These are phyloP conservation scores for Steinernema carpocapsae DNA, from an alignment of 2,888 invertebrate genomes.

Conservation along the genomic window DNA sequence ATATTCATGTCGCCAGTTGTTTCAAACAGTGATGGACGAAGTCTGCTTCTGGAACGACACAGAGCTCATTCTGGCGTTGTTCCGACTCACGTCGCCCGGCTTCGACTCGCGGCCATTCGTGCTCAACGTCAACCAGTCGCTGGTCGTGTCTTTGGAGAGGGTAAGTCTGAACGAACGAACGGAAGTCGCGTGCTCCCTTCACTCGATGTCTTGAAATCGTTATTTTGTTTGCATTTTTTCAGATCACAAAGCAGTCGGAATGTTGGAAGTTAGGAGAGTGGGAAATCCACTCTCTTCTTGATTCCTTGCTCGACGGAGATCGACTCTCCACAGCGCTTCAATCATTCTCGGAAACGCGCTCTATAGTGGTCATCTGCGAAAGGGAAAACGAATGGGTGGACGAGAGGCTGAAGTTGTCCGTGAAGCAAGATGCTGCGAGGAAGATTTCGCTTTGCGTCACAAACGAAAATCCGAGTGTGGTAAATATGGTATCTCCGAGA, in stretches of 20 bases:
- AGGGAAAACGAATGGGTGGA: conserved; percentile 30
- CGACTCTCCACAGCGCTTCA: not conserved
- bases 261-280: conserved; percentile 13
- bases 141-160: conserved; percentile 11
- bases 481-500: not conserved
- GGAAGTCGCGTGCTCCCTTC: no score
- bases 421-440: not conserved
- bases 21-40: not conserved
- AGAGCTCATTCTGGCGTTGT: not conserved
- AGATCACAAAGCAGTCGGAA: conserved; percentile 15
- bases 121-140: not conserved
- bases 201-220: no score
- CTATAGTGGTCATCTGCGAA: not conserved
- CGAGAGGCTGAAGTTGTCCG: not conserved
- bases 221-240: no score
- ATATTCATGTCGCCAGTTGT: no score
- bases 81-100: not conserved
- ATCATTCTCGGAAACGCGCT: not conserved
- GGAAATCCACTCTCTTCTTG: not conserved
- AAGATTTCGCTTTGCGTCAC: not conserved
- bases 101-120: conserved; percentile 9
- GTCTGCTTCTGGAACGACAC: conserved; percentile 11
- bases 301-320: not conserved
- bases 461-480: not conserved
- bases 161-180: not conserved